Conservation (phyloP, 2,888 invertebrate species). For the Cacoxenus indagator region DNA sequence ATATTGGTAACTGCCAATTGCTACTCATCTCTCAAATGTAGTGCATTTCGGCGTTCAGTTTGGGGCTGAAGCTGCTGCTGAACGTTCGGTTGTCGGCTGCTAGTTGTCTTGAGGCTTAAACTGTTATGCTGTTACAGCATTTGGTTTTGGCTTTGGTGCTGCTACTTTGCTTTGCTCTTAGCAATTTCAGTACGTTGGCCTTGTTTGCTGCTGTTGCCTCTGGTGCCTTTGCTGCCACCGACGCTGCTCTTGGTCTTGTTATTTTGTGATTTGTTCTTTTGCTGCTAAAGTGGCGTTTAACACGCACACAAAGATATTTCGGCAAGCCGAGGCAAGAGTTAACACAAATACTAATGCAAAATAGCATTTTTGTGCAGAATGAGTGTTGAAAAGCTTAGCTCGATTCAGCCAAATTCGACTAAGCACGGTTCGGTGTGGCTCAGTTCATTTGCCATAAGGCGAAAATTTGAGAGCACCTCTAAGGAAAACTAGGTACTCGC, state of each 20-base stretch:
- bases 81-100: neutral
- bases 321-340: neutral
- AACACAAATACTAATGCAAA: neutral
- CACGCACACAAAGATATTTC: constrained; percentile 29
- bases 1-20: no score
- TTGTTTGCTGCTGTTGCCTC: neutral
- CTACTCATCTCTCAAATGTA: no score
- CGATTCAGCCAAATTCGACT: no score
- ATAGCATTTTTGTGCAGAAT: neutral
- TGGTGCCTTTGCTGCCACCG: neutral
- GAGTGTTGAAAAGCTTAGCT: constrained; percentile 10
- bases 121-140: neutral
- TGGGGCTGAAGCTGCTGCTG: no score
- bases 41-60: no score
- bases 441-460: neutral
- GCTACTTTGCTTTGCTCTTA: neutral
- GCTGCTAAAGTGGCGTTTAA: constrained; percentile 27
- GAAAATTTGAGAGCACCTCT: neutral
- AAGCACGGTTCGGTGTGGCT: no score
- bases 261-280: neutral
- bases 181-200: neutral
- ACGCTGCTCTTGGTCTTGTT: neutral
- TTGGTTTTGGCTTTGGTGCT: neutral
- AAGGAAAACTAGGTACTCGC: no score
- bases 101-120: neutral